A percentile compares a stretch with the other conserved stretches of the same genome.
phyloP scores from a whole-genome alignment of 2,888 invertebrate genomes.

The Oscheius sp. region DNA sequence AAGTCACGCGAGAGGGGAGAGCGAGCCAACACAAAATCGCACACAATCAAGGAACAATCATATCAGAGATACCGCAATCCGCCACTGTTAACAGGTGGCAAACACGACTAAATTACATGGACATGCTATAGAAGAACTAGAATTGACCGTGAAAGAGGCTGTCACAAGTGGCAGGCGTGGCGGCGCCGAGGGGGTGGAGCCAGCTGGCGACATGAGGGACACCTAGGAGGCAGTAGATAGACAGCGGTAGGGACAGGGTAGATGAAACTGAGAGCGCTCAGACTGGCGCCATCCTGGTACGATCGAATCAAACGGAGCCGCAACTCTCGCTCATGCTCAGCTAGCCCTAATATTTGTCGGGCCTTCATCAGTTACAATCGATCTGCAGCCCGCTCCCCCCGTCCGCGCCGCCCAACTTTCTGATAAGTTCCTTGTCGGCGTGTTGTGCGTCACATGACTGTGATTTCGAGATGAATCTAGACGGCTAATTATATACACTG shows the following conservation, averaged over 20 bases:
- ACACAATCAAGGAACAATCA: background rate
- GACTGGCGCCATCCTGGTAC: too few relatives aligned
- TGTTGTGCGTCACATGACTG: conserved; percentile 18
- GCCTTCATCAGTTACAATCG: conserved; percentile 23
- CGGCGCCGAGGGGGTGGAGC: conserved; percentile 27
- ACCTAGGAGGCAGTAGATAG: background rate
- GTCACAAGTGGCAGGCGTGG: conserved; percentile 30
- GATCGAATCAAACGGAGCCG: background rate
- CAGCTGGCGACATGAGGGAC: conserved; percentile 7
- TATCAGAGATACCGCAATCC: background rate
- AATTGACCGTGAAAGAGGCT: conserved; percentile 27
- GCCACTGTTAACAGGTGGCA: background rate
- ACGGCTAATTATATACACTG: background rate
- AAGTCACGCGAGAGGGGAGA: conserved; percentile 19
- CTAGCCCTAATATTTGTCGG: conserved; percentile 34
- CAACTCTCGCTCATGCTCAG: conserved; percentile 24
- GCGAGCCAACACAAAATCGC: background rate
- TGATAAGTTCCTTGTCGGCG: conserved; percentile 39
- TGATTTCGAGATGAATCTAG: conserved; percentile 13
- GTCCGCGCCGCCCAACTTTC: conserved; percentile 40
- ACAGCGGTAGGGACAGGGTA: background rate
- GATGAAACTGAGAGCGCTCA: too few relatives aligned
- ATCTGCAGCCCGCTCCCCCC: conserved; percentile 38
- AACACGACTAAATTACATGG: background rate
- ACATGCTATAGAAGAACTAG: background rate